Evolutionary conservation across 2,113 vertebrate species (phyloP), one percentile per base, ranked within the genome.

Genomic region (Pituophis catenifer): DNA sequence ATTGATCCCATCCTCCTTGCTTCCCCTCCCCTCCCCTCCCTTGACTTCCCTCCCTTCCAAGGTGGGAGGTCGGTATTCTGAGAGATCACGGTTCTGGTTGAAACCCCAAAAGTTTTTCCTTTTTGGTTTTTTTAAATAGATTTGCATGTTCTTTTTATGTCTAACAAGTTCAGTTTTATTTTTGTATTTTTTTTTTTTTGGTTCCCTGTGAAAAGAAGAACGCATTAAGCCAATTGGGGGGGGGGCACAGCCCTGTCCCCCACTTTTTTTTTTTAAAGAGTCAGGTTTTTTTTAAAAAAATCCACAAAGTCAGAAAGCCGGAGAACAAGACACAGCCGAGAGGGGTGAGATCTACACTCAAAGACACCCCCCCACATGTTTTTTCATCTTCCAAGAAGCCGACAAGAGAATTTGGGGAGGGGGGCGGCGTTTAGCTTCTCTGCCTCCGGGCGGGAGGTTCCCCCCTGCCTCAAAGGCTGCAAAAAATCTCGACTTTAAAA

Each of bases 161-260:
- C 94, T 96, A 95, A 95, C 94, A 90, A 93, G 93, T 92, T 95
- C 94, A 94, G 91, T 96, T 97, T 97, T 96, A 95, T 96, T 96
- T 97, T 97, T 97, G 65, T 96, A 96, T 96, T 59, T 59, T 48
- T 29, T 91, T 89, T 88, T 95, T 94, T 65, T 26, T 91, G 92
- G 85, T 95, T 95, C 95, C 81, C 86, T 92, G 81, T 88, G 88
- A 59, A 91, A 95, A 62, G 95, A 96, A 95, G 96, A 94, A 48
- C 91, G 24, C 70, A 53, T 57, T 62, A 26, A 48, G 6, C n/a
- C 15, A 70, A 5, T 26, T 44, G 38, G 38, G 1, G 3, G 54
- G 33, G 26, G 62, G 65, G 24, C 3, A 53, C 48, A 23, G 24
- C 70, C 91, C 93, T 90, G 38, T 92, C 92, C 91, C 13, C 3